Percentiles rank a stretch among this genome's conserved stretches.
These are phyloP conservation scores for Formicarius rufipectus DNA, from an alignment of 2,113 vertebrate species.

Conservation along the genomic window DNA sequence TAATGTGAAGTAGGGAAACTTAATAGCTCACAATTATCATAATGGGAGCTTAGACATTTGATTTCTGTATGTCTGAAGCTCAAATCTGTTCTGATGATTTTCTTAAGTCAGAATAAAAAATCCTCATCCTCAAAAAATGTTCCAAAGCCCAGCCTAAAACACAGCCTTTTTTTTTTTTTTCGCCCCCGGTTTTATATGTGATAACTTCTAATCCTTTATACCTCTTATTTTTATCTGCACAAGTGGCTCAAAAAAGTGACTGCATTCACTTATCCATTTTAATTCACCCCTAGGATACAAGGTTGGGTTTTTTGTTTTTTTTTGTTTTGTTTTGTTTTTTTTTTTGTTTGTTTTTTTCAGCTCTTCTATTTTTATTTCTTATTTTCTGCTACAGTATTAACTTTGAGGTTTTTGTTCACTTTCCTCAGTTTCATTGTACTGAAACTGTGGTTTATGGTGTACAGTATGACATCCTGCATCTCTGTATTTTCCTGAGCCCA, in stretches of 20 bases:
- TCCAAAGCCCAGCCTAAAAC: neutral
- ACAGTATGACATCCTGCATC: neutral
- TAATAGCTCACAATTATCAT: neutral
- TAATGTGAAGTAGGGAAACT: neutral
- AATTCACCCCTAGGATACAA: neutral
- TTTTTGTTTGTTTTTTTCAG: neutral
- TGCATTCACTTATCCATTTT: neutral
- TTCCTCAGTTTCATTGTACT: neutral
- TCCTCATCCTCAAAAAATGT: neutral
- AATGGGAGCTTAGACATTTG: neutral
- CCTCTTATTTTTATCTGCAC: neutral
- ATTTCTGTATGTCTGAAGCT: neutral
- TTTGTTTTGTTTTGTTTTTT: no score
- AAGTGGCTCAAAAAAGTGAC: neutral
- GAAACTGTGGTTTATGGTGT: neutral
- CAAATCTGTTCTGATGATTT: neutral
- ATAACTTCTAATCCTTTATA: neutral
- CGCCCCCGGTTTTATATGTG: neutral
- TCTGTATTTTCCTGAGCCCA: neutral
- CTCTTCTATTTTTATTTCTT: neutral
- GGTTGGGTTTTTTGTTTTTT: neutral
- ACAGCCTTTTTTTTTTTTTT: neutral
- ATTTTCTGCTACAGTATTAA: neutral
- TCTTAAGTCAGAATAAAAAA: neutral
- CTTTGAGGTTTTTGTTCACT: neutral